These are phyloP conservation scores for Sebastes kiyomatsui DNA, from an alignment of 2,797 vertebrate species.

Conservation along the genomic window DNA sequence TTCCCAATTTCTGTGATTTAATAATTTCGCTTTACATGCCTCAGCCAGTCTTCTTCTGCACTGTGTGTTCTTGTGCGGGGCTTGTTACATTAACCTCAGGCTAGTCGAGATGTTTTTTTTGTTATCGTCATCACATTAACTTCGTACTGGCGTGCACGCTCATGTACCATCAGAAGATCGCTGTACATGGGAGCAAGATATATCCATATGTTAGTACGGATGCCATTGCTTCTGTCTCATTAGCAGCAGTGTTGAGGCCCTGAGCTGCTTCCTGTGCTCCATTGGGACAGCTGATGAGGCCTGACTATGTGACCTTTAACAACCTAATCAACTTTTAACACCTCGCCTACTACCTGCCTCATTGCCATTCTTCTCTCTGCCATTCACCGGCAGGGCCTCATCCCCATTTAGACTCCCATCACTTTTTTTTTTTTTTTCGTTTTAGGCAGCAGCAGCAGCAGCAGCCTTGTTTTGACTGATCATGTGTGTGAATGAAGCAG, in stretches of 20 bases:
- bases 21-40: slow-evolving; percentile 39
- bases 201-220: slow-evolving; percentile 67
- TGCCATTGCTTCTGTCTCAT: slow-evolving; percentile 74
- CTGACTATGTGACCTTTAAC: slow-evolving; percentile 85
- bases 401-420: slow-evolving; percentile 29
- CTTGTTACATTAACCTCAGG: slow-evolving; percentile 54
- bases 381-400: slow-evolving; percentile 42
- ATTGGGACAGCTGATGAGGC: slow-evolving; percentile 81
- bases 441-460: not conserved
- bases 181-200: slow-evolving; percentile 48
- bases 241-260: slow-evolving; percentile 71
- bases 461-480: slow-evolving; percentile 35
- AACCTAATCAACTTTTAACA: slow-evolving; percentile 88
- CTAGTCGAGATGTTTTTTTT: slow-evolving; percentile 48
- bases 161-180: slow-evolving; percentile 41
- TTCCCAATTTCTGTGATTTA: slow-evolving; percentile 43
- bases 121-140: slow-evolving; percentile 61
- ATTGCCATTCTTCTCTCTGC: slow-evolving; percentile 67
- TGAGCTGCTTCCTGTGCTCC: slow-evolving; percentile 72
- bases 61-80: slow-evolving; percentile 11
- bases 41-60: slow-evolving; percentile 16
- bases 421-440: slow-evolving; percentile 3
- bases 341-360: slow-evolving; percentile 77
- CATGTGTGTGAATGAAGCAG: slow-evolving; percentile 45
- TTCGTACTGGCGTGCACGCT: not conserved